Evolutionary conservation across 1,140 invertebrate species (phyloP), one percentile per base, ranked within the genome.

Genomic region (Sycophaga agraensis): DNA sequence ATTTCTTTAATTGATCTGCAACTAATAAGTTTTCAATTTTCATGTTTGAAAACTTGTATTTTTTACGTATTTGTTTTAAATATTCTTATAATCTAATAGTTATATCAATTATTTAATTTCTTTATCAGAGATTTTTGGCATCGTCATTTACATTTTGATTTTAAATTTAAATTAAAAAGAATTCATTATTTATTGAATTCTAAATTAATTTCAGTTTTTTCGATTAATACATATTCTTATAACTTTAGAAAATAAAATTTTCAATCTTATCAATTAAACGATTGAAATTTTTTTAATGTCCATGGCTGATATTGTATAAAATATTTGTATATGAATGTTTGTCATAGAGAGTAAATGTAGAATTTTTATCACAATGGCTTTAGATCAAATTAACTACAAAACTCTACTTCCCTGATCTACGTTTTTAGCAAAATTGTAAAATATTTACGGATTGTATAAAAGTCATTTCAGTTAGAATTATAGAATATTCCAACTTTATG

Each of bases 41-140:
- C n/a, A n/a, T n/a, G n/a, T n/a, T n/a, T n/a, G n/a, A n/a, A n/a
- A n/a, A n/a, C n/a, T n/a, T n/a, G n/a, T n/a, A n/a, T n/a, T n/a
- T 16, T 31, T 40, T 35, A 11, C 40, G 50, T 16, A 53, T 16
- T 22, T 39, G 39, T 53, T 53, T 40, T 34, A 48, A 45, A 16
- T n/a, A 34, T 43, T 34, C 40, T 45, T 56, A 56, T 34, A 21
- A 56, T 56, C 53, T 56, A 56, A 46, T 45, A 56, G 19, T 50
- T 50, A 50, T 21, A 50, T 50, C 31, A 31, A 12, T 49, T 31
- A 17, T 49, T 50, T 37, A 16, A 35, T 1, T n/a, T 48, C 31
- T 48, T 19, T 35, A 37, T 4, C 19, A 39, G 40, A 53, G 4
- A 26, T 40, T n/a, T 4, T 53, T 24, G 3, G 34, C 39, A 56